Conservation (phyloP, 2,113 vertebrate species). For the Merops nubicus region DNA sequence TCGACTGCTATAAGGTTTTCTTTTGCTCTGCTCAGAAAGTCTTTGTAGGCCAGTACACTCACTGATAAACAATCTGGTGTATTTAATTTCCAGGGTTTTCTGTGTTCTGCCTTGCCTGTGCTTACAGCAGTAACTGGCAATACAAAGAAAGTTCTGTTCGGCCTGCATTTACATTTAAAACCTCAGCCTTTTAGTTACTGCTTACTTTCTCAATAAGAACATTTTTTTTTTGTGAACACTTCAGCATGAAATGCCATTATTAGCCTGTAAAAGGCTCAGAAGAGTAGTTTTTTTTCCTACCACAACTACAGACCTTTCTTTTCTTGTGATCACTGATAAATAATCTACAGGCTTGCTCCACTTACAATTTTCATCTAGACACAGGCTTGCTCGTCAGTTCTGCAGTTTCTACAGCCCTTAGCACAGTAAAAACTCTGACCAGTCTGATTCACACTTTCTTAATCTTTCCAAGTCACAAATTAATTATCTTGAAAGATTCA, state of each 20-base stretch:
- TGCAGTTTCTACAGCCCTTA: background rate
- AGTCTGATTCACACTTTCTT: background rate
- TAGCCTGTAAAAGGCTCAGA: rapidly evolving
- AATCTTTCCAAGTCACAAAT: background rate
- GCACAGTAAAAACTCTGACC: background rate
- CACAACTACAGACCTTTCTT: background rate
- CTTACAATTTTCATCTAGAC: background rate
- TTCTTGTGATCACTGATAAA: background rate
- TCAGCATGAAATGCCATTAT: background rate
- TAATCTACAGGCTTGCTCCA: background rate
- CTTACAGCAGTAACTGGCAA: background rate
- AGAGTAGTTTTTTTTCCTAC: background rate
- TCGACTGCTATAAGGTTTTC: background rate
- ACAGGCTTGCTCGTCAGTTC: background rate
- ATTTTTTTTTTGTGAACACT: background rate
- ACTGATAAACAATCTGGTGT: background rate
- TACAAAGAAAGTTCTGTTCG: background rate
- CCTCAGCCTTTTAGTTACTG: background rate
- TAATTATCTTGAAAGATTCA: background rate
- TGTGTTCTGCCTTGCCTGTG: background rate
- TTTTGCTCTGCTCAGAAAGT: background rate
- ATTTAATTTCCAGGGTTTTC: background rate
- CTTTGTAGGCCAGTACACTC: background rate
- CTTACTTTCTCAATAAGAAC: background rate
- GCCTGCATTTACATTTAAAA: background rate